Base-by-base conservation (phyloP, 2,113 vertebrate genomes). In the Psophia crepitans region DNA sequence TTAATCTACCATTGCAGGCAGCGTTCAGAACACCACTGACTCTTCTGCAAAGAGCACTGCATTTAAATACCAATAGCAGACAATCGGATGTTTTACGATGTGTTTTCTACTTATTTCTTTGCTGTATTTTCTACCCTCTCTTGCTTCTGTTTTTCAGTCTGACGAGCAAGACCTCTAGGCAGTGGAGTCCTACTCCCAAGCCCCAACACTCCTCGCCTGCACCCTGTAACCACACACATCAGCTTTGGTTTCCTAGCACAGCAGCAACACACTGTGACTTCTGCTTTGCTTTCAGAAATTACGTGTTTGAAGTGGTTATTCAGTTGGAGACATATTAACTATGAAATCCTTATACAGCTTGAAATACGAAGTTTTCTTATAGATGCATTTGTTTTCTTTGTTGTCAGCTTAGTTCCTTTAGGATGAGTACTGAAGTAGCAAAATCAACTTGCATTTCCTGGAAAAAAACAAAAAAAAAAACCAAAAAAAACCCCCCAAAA, bases 181-280 rank as follows among this genome's bases (percentile, higher is more conserved):
- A 11, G 16, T 2, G 0, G 24, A 53, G 35, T 35, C 30, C 22
- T 35, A 15, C 14, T 80, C 9, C 18, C 0, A 1, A 64, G 8
- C 5, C 18, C 30, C 35, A 56, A 58, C 4, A 57, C 6, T 57
- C 30, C 22, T 85, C 1, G 0, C 23, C 33, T 63, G 26, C 28
- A 54, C 5, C 18, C 27, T 44, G 51, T 35, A 60, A 73, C 27
- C 12, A 32, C 1, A 1, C 14, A 28, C 2, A 30, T 14, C 0
- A 2, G 21, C 32, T 56, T 57, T 21, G 6, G 6, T 65, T 70
- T 93, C 53, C 48, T 27, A 63, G 24, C 11, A 32, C 16, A 49
- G 49, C 19, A 57, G 46, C 14, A 77, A n/a, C 27, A 39, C 13
- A 56, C 27, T 14, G 7, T 46, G 69, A 63, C 27, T 65, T 33